Percentiles rank a stretch among this genome's conserved stretches.
These are phyloP conservation scores for Scaptomyza reducta DNA, from an alignment of 2,888 invertebrate species.

Conservation along the genomic window DNA sequence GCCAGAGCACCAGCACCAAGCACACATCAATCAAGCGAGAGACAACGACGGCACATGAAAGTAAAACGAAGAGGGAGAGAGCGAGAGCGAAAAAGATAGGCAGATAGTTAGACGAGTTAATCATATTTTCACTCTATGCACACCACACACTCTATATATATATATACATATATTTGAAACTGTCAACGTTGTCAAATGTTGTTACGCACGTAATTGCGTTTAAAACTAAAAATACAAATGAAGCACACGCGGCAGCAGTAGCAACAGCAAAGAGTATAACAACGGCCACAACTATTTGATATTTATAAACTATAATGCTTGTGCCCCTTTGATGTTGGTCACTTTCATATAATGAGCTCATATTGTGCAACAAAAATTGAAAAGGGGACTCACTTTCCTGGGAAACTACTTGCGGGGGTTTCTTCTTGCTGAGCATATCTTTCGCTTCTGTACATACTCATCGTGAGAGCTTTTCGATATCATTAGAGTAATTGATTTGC, in stretches of 20 bases:
- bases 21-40: conserved; percentile 66
- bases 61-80: conserved; percentile 20
- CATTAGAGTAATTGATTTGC: too few species aligned
- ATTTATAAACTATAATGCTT: conserved; percentile 9
- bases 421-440: neutral
- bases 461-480: neutral
- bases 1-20: conserved; percentile 38
- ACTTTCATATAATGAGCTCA: neutral
- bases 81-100: conserved; percentile 16
- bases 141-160: conserved; percentile 15
- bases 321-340: conserved; percentile 6
- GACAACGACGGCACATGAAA: conserved; percentile 53
- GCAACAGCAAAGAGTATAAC: conserved; percentile 9
- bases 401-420: too few species aligned
- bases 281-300: conserved; percentile 40
- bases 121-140: conserved; percentile 58
- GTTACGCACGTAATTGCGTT: conserved; percentile 69
- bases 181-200: conserved; percentile 58
- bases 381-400: neutral
- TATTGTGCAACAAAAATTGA: neutral
- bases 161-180: conserved; percentile 24
- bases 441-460: neutral
- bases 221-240: conserved; percentile 70
- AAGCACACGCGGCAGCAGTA: conserved; percentile 32
- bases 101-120: conserved; percentile 52